phyloP scores from a whole-genome alignment of 2,888 invertebrate genomes.

The Cheilosia pagana region DNA sequence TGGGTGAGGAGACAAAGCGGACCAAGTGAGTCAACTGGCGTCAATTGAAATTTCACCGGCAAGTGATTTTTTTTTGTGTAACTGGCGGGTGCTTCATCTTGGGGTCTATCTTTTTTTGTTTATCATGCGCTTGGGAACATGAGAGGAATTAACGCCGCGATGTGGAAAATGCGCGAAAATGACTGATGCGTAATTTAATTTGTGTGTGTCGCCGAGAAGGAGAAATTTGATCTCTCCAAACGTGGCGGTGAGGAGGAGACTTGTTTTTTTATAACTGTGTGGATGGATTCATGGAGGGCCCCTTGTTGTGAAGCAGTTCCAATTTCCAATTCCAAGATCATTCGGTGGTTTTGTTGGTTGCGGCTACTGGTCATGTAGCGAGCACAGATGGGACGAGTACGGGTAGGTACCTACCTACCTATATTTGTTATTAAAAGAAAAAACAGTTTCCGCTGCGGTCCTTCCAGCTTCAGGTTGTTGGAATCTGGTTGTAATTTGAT shows the following conservation, averaged over 20 bases:
- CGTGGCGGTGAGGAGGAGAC: constrained; percentile 44
- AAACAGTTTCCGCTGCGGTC: constrained; percentile 43
- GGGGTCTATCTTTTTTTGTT: constrained; percentile 4
- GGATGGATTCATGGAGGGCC: constrained; percentile 38
- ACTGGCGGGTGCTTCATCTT: background rate
- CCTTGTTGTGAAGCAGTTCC: constrained; percentile 50
- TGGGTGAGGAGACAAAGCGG: constrained; percentile 9
- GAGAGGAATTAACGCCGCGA: constrained; percentile 71
- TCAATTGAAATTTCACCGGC: constrained; percentile 69
- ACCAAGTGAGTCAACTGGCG: constrained; percentile 65
- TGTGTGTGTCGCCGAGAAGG: constrained; percentile 37
- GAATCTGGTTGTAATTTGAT: constrained; percentile 10
- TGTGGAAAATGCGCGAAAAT: constrained; percentile 76
- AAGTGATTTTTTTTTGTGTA: constrained; percentile 53
- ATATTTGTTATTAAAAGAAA: background rate
- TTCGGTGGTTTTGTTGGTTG: constrained; percentile 65
- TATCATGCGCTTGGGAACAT: constrained; percentile 14
- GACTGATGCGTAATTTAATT: constrained; percentile 75
- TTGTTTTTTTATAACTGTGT: constrained; percentile 32
- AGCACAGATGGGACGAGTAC: constrained; percentile 55
- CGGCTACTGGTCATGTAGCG: constrained; percentile 60
- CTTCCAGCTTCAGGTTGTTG: background rate
- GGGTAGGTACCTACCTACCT: too few relatives aligned
- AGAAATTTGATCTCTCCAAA: constrained; percentile 67
- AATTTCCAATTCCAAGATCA: constrained; percentile 72